phyloP scores from a whole-genome alignment of 1,140 invertebrate genomes.

The Brachionus asplanchnoidis region DNA sequence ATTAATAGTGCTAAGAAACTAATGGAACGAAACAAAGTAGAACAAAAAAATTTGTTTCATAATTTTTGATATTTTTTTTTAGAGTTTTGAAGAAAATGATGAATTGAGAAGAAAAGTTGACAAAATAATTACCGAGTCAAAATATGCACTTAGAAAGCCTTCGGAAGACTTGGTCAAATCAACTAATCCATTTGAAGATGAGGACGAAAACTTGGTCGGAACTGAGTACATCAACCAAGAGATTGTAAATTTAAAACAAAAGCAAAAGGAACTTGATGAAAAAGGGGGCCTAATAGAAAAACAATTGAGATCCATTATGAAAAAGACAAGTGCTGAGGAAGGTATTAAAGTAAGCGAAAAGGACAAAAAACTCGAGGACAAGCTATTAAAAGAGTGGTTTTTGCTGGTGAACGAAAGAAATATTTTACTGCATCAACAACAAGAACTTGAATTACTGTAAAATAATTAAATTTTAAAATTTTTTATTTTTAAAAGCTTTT shows the following conservation, averaged over 20 bases:
- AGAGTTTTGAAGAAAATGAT: neutral
- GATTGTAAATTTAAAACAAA: neutral
- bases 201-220: neutral
- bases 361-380: slow-evolving; percentile 23
- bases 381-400: slow-evolving; percentile 35
- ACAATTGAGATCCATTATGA: neutral
- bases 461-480: neutral
- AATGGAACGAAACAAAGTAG: neutral
- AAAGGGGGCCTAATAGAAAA: neutral
- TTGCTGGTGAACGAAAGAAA: slow-evolving; percentile 36
- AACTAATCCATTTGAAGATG: slow-evolving; percentile 8
- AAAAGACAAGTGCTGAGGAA: neutral
- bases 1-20: neutral
- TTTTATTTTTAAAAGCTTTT: neutral
- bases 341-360: neutral
- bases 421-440: slow-evolving; percentile 1
- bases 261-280: slow-evolving; percentile 35
- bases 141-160: neutral
- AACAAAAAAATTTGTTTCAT: neutral
- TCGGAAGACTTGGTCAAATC: neutral
- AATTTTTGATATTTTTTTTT: neutral
- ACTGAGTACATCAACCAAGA: slow-evolving; percentile 33
- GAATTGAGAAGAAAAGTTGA: neutral
- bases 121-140: neutral
- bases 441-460: slow-evolving; percentile 39